These are phyloP conservation scores for Papilio helenus DNA, from an alignment of 1,140 invertebrate species.

Conservation along the genomic window DNA sequence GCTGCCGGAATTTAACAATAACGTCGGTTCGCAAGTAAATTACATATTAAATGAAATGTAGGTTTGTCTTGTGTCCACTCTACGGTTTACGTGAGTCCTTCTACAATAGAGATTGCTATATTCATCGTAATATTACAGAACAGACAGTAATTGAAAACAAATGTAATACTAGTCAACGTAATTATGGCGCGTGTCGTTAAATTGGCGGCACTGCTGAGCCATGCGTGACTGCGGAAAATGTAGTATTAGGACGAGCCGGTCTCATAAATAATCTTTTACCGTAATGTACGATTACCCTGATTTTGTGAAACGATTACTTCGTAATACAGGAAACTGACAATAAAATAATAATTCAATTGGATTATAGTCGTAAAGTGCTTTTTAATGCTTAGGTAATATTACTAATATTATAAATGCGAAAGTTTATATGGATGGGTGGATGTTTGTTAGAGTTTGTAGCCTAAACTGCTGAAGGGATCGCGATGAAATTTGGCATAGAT, in stretches of 20 bases:
- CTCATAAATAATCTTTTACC: conserved; percentile 30
- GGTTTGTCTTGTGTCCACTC: no score
- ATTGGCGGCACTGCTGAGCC: not conserved
- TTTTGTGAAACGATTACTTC: conserved; percentile 29
- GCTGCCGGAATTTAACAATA: no score
- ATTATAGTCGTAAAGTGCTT: not conserved
- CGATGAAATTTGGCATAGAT: no score
- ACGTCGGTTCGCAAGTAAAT: no score
- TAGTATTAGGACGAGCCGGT: conserved; percentile 20
- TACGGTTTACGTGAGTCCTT: no score
- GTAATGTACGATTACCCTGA: conserved; percentile 38
- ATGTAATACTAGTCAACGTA: conserved; percentile 1
- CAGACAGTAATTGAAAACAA: not conserved
- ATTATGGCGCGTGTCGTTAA: conserved; percentile 17
- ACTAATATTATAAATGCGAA: no score
- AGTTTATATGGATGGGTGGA: no score
- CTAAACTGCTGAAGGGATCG: no score
- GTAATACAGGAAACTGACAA: conserved; percentile 16
- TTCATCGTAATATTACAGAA: not conserved
- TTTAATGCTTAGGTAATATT: not conserved
- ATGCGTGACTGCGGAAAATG: conserved; percentile 30
- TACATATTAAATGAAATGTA: no score
- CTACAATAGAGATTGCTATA: not conserved
- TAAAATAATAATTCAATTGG: conserved; percentile 15
- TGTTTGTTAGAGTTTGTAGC: no score